Evolutionary conservation across 2,888 invertebrate genomes (phyloP).

Genomic region (Lithophane semibrunnea): DNA sequence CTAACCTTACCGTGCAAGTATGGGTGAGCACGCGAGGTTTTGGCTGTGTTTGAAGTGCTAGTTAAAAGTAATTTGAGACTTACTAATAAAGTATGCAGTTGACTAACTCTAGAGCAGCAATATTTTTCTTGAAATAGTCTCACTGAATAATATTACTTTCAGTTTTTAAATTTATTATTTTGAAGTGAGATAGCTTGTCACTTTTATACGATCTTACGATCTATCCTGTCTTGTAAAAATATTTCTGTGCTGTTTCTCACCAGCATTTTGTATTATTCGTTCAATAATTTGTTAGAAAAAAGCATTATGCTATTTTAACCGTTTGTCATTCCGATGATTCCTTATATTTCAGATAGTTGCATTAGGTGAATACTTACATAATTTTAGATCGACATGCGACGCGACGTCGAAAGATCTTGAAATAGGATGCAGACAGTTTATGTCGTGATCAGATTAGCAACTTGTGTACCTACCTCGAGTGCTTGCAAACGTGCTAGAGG

Average conservation of each 20-base stretch:
- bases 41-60: constrained; percentile 44
- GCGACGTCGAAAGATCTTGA: neutral
- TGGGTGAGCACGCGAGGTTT: constrained; percentile 71
- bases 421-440: constrained; percentile 25
- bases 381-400: neutral
- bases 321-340: neutral
- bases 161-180: constrained; percentile 12
- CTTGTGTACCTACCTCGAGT: constrained; percentile 14
- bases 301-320: neutral
- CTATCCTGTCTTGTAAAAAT: neutral
- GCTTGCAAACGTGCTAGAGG: constrained; percentile 1
- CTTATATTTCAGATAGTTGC: neutral
- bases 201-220: neutral
- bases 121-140: constrained; percentile 25
- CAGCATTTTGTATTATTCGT: neutral
- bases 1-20: constrained; percentile 65
- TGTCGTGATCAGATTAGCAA: constrained; percentile 37
- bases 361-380: neutral
- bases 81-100: constrained; percentile 31
- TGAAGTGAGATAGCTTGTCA: constrained; percentile 5
- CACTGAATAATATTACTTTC: constrained; percentile 21
- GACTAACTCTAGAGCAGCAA: constrained; percentile 15
- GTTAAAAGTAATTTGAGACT: constrained; percentile 45
- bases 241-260: neutral
- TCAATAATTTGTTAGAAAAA: neutral